Evolutionary conservation across 2,113 vertebrate species (phyloP), one percentile per base, ranked within the genome.

Genomic region (Amblyopsis rosae): DNA sequence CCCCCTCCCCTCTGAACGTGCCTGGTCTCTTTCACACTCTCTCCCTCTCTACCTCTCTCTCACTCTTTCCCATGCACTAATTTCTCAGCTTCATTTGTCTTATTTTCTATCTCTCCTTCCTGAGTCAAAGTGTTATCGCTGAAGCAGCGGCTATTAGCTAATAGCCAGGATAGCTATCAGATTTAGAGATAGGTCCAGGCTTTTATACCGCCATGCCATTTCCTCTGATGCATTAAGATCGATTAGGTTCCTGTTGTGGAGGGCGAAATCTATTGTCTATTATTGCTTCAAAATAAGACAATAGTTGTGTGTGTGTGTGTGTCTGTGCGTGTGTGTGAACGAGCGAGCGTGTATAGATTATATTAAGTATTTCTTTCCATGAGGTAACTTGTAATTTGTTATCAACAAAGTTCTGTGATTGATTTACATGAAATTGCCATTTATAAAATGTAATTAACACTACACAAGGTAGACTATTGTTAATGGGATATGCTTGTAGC

Each of bases 381-480:
- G 26, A 41, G 35, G 35, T 41, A 6, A 41, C 35, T 41, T 41
- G 35, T 41, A 6, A 41, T 8, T 41, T 41, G 35, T 41, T 41
- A 6, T 41, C 35, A 41, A 26, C 26, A 26, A 26, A 41, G 35
- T 41, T 41, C 35, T 41, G 46, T 75, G 82, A 90, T 87, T 76
- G 81, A 87, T 90, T 88, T 47, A 69, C 83, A 74, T 88, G 83
- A 82, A 89, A 89, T 86, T 76, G 82, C 75, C 85, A 70, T 68
- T 54, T 66, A 3, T 47, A 56, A 81, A 89, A 89, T 82, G 71
- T 56, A 68, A 88, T 89, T 73, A 89, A 71, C 16, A 51, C 66
- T 49, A 78, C 80, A 82, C 81, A 87, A 88, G 87, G 77, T 88
- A 76, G 76, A 89, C 89, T 89, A 87, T 76, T 75, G 79, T 83